phyloP scores from a whole-genome alignment of 2,797 vertebrate species.

The Sebastes goodei region DNA sequence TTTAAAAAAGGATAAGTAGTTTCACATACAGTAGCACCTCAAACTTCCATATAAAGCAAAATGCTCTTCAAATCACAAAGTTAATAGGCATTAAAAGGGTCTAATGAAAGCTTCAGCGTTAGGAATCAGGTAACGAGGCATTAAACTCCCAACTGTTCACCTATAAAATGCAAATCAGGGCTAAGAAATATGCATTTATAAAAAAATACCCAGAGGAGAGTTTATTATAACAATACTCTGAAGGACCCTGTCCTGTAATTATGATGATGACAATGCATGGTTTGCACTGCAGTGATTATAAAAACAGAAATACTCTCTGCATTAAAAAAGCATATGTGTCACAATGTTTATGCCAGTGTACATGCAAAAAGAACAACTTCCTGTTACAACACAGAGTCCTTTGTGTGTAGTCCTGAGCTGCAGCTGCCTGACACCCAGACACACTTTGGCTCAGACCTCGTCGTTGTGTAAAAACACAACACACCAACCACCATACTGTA shows the following conservation, averaged over 20 bases:
- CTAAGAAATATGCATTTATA: not conserved
- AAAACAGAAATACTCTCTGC: not conserved
- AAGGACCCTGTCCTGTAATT: not conserved
- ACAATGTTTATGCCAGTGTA: not conserved
- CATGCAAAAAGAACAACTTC: not conserved
- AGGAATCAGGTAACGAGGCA: not conserved
- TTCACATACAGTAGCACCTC: not conserved
- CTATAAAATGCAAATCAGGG: not conserved
- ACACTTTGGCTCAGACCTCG: conserved; percentile 17
- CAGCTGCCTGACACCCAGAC: conserved; percentile 42
- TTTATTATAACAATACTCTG: not conserved
- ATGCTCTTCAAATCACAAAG: not conserved
- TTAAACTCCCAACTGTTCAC: not conserved
- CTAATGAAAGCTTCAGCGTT: not conserved
- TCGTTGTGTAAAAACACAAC: conserved; percentile 18
- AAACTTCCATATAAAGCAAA: not conserved
- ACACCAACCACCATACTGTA: not conserved
- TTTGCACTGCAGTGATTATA: not conserved
- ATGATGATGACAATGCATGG: not conserved
- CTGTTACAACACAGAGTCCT: conserved; percentile 10
- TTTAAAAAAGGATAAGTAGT: not conserved
- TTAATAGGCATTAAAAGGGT: not conserved
- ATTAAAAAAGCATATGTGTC: not conserved
- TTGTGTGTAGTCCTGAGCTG: conserved; percentile 23
- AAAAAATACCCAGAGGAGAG: not conserved